Evolutionary conservation across 2,888 invertebrate genomes (phyloP).

Genomic region (Thelaira solivaga): DNA sequence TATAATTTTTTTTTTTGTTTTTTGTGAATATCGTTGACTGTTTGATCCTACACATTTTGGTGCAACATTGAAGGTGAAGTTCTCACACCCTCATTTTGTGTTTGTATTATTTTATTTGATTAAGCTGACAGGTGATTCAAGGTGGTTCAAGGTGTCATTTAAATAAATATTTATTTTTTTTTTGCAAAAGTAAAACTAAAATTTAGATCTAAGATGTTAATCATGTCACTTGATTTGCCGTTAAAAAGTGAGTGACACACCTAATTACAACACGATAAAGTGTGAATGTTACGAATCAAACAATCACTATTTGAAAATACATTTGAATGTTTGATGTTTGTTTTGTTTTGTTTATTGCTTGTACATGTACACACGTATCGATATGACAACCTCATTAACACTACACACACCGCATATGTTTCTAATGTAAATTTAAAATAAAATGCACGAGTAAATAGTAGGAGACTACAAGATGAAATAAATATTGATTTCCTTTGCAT

Average conservation of each 20-base stretch:
- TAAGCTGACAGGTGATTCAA: constrained; percentile 21
- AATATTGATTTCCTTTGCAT: constrained; percentile 30
- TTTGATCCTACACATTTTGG: not conserved
- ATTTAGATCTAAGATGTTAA: not conserved
- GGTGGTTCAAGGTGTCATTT: constrained; percentile 6
- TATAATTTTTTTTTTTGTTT: too few species aligned
- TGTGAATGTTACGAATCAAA: not conserved
- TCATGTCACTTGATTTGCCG: constrained; percentile 8
- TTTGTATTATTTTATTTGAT: not conserved
- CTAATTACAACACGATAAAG: not conserved
- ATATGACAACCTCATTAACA: constrained; percentile 40
- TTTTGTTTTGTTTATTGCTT: not conserved
- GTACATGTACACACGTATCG: not conserved
- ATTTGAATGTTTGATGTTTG: too few species aligned
- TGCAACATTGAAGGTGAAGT: not conserved
- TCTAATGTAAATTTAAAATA: too few species aligned
- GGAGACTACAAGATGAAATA: not conserved
- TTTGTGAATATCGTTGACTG: too few species aligned
- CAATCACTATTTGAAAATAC: not conserved
- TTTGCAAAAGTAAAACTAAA: not conserved
- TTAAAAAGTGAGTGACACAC: constrained; percentile 17
- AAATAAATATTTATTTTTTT: too few species aligned
- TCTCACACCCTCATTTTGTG: constrained; percentile 24
- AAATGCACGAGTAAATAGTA: too few species aligned
- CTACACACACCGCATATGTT: too few species aligned